Conservation (phyloP, 2,888 invertebrate species). For the Priocnemis perturbator region DNA sequence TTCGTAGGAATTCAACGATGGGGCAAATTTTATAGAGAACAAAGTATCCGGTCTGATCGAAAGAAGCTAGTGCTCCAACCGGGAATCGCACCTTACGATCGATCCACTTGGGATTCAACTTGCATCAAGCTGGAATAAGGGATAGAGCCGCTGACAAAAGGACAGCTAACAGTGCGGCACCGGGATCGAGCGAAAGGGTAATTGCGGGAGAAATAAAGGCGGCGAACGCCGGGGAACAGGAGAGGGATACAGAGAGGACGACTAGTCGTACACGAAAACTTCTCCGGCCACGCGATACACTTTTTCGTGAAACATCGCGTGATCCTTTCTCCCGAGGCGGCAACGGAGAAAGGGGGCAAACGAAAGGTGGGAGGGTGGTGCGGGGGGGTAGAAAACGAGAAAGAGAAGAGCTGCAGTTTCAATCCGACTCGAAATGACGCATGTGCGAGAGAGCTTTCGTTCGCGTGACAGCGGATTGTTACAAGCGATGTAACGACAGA, state of each 20-base stretch:
- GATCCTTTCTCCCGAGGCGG: not conserved
- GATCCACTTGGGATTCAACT: no score
- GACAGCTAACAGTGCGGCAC: no score
- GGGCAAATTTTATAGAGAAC: no score
- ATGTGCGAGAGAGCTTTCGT: slow-evolving; percentile 20
- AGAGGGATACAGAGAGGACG: no score
- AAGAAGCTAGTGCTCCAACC: no score
- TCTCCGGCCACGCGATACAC: slow-evolving; percentile 39
- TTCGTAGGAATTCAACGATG: no score
- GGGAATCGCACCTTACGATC: no score
- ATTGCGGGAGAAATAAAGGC: not conserved
- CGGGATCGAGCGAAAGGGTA: not conserved
- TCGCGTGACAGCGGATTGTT: slow-evolving; percentile 41
- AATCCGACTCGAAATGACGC: not conserved
- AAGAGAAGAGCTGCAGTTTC: not conserved
- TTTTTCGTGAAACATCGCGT: slow-evolving; percentile 5
- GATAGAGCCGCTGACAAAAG: no score
- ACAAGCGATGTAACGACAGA: not conserved
- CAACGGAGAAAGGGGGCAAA: slow-evolving; percentile 32
- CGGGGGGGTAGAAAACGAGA: not conserved
- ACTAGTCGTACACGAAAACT: slow-evolving; percentile 21
- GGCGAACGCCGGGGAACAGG: slow-evolving; percentile 22
- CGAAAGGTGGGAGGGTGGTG: slow-evolving; percentile 6
- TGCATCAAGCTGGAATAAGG: no score
- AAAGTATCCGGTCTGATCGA: no score